These are phyloP conservation scores for Melitaea cinxia DNA, from an alignment of 1,140 invertebrate genomes.

Conservation along the genomic window DNA sequence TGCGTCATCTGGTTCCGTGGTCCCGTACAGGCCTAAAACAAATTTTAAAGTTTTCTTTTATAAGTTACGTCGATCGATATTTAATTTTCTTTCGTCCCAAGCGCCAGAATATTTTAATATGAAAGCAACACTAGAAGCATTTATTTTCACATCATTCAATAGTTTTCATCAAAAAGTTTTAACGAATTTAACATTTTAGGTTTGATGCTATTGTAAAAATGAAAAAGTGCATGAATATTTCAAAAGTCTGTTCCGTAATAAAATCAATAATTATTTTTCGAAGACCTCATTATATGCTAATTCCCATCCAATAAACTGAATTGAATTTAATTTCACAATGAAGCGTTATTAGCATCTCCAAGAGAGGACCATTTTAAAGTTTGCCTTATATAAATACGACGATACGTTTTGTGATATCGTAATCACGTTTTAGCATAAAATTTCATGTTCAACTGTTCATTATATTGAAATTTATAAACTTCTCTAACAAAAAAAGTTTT, in stretches of 20 bases:
- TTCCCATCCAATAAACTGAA: slow-evolving; percentile 16
- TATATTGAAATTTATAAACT: too few relatives aligned
- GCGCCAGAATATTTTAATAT: slow-evolving; percentile 7
- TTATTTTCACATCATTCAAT: neutral
- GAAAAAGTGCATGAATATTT: neutral
- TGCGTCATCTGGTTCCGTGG: slow-evolving; percentile 55
- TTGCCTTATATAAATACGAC: neutral
- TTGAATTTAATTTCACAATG: slow-evolving; percentile 29
- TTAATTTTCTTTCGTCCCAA: slow-evolving; percentile 5
- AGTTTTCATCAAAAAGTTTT: neutral
- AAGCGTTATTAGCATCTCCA: slow-evolving; percentile 31
- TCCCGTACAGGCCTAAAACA: slow-evolving; percentile 68
- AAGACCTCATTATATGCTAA: slow-evolving; percentile 31
- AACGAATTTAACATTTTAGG: neutral
- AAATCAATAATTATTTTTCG: neutral
- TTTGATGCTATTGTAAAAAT: too few relatives aligned
- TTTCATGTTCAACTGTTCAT: too few relatives aligned
- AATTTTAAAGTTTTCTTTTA: slow-evolving; percentile 48
- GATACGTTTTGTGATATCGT: neutral
- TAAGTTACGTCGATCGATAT: slow-evolving; percentile 26
- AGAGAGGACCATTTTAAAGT: slow-evolving; percentile 9
- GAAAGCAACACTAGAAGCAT: neutral
- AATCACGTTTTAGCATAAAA: too few relatives aligned
- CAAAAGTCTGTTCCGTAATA: neutral
- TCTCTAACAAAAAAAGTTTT: too few relatives aligned